Evolutionary conservation across 2,113 vertebrate species (phyloP), one percentile per base, ranked within the genome.

Genomic region (Spilogale gracilis): DNA sequence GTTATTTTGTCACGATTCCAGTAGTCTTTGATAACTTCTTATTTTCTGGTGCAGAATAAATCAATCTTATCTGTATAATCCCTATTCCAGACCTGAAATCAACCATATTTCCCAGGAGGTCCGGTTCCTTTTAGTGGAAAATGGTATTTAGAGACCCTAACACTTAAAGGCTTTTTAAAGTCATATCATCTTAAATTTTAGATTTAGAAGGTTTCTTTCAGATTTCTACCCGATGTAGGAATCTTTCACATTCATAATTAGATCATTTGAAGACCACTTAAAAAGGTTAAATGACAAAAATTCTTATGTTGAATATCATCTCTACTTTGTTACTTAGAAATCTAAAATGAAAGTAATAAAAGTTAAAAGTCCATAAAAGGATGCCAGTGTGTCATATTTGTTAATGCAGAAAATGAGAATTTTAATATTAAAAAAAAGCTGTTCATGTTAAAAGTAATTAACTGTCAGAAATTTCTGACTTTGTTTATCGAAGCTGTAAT

Each of bases 401-500:
- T 23, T 52, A 45, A 73, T 67, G 21, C 43, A 78, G 14, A 95
- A 76, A 78, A 48, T 67, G 52, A 63, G 9, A 89, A 74, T 83
- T 95, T 76, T 56, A 90, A 89, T 90, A 89, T 83, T 74, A 73
- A 88, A 85, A 76, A 25, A 76, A 88, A 63, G 25, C n/a, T 60
- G 32, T 65, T 65, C 25, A 45, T 45, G 48, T n/a, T 7, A 76
- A 67, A 84, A 76, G n/a, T 65, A 45, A 65, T 56, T 65, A 91
- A 91, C 38, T 85, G 30, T 38, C 52, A 91, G 32, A 58, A 14
- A 69, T 79, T 78, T 89, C 65, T 78, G 80, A 58, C 58, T 56
- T 30, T 80, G 32, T 79, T 81, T 71, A 23, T 95, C 48, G 56
- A 48, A 89, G n/a, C 56, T 85, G 27, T 21, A 78, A 58, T 84